A percentile compares a stretch with the other conserved stretches of the same genome.
phyloP scores from a whole-genome alignment of 2,888 invertebrate species.

The Napeogenes sylphis region DNA sequence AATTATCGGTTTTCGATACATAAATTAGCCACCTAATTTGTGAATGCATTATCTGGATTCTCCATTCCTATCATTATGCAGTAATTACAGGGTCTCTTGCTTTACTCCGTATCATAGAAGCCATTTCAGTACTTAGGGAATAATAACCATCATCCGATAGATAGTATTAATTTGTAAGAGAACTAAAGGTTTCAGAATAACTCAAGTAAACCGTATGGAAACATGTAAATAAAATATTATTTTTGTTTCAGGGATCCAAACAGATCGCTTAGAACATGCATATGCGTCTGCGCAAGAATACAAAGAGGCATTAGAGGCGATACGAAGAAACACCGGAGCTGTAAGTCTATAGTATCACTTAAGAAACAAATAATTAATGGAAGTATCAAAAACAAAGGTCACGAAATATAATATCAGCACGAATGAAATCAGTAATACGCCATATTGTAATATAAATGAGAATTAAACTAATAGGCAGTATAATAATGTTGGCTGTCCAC shows the following conservation, averaged over 20 bases:
- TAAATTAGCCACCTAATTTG: slow-evolving; percentile 38
- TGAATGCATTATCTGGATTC: slow-evolving; percentile 30
- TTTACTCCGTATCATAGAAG: not conserved
- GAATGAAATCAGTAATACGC: too few relatives aligned
- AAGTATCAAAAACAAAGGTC: too few relatives aligned
- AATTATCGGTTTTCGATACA: slow-evolving; percentile 38
- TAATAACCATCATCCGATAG: too few relatives aligned
- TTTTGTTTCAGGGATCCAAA: slow-evolving; percentile 55
- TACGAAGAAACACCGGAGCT: slow-evolving; percentile 64
- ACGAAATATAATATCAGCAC: too few relatives aligned
- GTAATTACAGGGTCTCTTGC: slow-evolving; percentile 24
- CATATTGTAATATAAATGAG: too few relatives aligned
- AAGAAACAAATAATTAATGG: too few relatives aligned
- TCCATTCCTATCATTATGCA: slow-evolving; percentile 22
- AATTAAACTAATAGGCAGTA: too few relatives aligned
- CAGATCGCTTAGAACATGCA: slow-evolving; percentile 58
- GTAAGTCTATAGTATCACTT: slow-evolving; percentile 43
- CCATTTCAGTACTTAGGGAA: not conserved
- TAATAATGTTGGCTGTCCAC: too few relatives aligned
- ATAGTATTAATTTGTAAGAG: too few relatives aligned
- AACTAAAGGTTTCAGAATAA: too few relatives aligned
- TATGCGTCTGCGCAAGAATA: slow-evolving; percentile 66
- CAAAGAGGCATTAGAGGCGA: slow-evolving; percentile 65
- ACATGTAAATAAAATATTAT: slow-evolving; percentile 13
- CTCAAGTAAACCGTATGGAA: too few relatives aligned